These are phyloP conservation scores for Tetramorium parvispinum DNA, from an alignment of 1,140 invertebrate genomes.

Conservation along the genomic window DNA sequence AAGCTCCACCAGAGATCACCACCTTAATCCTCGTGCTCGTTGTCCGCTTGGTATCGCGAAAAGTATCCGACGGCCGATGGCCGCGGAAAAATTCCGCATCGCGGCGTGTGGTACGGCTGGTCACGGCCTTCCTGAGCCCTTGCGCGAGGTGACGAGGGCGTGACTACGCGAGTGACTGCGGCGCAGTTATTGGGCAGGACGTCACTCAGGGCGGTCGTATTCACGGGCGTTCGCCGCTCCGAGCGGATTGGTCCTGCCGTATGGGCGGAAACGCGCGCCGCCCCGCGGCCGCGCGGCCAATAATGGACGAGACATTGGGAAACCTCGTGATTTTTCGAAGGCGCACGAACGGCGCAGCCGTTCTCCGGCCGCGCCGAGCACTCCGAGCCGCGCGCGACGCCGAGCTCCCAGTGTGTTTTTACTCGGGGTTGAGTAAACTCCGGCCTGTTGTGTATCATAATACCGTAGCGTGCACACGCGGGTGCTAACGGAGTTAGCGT, in stretches of 20 bases:
- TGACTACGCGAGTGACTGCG: constrained; percentile 51
- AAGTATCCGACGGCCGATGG: constrained; percentile 68
- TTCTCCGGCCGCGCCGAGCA: constrained; percentile 55
- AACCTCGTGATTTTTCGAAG: constrained; percentile 70
- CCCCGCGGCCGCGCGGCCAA: constrained; percentile 33
- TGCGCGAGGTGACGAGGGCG: constrained; percentile 64
- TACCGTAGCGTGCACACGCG: constrained; percentile 79
- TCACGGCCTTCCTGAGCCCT: constrained; percentile 65
- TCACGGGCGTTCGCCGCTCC: neutral
- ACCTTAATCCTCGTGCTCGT: constrained; percentile 48
- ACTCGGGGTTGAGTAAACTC: constrained; percentile 85
- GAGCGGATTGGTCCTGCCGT: constrained; percentile 22
- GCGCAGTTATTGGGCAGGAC: neutral
- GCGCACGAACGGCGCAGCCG: constrained; percentile 64
- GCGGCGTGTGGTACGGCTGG: constrained; percentile 43
- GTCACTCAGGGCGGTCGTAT: neutral
- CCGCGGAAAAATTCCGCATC: constrained; percentile 67
- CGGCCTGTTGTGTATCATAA: constrained; percentile 85
- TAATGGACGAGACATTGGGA: constrained; percentile 7
- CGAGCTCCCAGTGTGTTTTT: constrained; percentile 85
- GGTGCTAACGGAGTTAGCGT: constrained; percentile 77
- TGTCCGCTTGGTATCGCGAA: constrained; percentile 22
- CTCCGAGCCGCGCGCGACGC: constrained; percentile 71
- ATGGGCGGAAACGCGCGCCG: constrained; percentile 38
- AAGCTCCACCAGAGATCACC: constrained; percentile 25